phyloP scores from a whole-genome alignment of 2,113 vertebrate species.

The Albula goreensis region DNA sequence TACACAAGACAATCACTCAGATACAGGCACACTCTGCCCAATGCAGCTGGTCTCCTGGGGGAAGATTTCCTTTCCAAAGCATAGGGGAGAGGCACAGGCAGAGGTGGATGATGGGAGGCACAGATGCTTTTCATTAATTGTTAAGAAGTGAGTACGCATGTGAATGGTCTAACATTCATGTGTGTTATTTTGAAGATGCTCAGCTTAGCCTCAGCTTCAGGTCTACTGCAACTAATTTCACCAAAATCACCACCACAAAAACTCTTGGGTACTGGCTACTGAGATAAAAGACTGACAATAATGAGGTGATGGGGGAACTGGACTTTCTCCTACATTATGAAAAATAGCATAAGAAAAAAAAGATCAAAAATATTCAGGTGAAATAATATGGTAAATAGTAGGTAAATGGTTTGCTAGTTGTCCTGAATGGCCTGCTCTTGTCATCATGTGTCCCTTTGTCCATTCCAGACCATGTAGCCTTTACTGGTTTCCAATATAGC shows the following conservation, averaged over 20 bases:
- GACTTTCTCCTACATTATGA: not conserved
- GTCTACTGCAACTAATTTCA: not conserved
- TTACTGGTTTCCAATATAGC: no score
- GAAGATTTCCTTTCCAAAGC: not conserved
- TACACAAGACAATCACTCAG: no score
- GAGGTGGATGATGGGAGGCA: not conserved
- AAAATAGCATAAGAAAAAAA: not conserved
- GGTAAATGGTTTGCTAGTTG: no score
- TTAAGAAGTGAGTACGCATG: not conserved
- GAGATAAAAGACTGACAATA: not conserved
- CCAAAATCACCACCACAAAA: not conserved
- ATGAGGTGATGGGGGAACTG: not conserved
- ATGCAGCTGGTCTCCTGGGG: not conserved
- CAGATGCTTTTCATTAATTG: not conserved
- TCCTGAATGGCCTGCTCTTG: no score
- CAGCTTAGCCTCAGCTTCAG: not conserved
- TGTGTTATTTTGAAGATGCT: not conserved
- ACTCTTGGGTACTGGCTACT: no score
- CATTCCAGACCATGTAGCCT: no score
- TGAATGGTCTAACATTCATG: not conserved
- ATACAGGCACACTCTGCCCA: not conserved
- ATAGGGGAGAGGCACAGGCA: not conserved
- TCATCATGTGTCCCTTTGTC: no score
- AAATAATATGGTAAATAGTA: no score
- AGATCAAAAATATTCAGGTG: not conserved